A percentile compares a stretch with the other conserved stretches of the same genome.
Conservation (phyloP, 1,140 invertebrate species). For the Hyposmocoma kahamanoa region DNA sequence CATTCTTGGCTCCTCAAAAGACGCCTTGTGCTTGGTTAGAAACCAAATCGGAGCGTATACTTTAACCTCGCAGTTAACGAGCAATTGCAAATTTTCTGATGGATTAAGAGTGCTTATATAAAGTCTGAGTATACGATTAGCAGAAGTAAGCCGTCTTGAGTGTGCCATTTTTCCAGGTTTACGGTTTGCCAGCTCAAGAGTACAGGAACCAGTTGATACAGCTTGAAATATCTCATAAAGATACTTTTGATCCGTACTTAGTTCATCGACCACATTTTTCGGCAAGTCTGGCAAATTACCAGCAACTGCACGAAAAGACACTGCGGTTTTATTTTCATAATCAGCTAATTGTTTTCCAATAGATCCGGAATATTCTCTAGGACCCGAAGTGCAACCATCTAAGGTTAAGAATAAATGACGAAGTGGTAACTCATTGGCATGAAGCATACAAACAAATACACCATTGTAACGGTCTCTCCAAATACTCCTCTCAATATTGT, state of each 20-base stretch:
- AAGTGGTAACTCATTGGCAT: slow-evolving; percentile 19
- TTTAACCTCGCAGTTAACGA: slow-evolving; percentile 32
- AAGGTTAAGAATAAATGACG: slow-evolving; percentile 31
- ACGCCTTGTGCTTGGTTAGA: slow-evolving; percentile 29
- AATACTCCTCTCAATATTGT: slow-evolving; percentile 15
- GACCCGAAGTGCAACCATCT: slow-evolving; percentile 30
- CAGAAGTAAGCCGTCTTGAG: slow-evolving; percentile 38
- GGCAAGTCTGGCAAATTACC: slow-evolving; percentile 11
- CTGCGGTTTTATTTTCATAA: too few species aligned
- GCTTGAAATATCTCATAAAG: slow-evolving; percentile 26
- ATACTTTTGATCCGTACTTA: slow-evolving; percentile 36
- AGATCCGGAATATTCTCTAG: slow-evolving; percentile 22
- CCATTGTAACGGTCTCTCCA: slow-evolving; percentile 23
- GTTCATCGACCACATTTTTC: slow-evolving; percentile 17
- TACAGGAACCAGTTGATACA: slow-evolving; percentile 23
- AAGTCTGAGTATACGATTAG: slow-evolving; percentile 33
- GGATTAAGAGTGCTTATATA: slow-evolving; percentile 28
- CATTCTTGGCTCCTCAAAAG: slow-evolving; percentile 24
- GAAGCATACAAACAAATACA: slow-evolving; percentile 7
- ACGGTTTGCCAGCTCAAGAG: slow-evolving; percentile 26
- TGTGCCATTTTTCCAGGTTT: slow-evolving; percentile 34
- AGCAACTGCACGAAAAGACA: too few species aligned
- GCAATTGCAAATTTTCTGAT: slow-evolving; percentile 18
- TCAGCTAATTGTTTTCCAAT: slow-evolving; percentile 23
- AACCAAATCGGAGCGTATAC: slow-evolving; percentile 45